These are phyloP conservation scores for Zootoca vivipara DNA, from an alignment of 2,113 vertebrate species.

Conservation along the genomic window DNA sequence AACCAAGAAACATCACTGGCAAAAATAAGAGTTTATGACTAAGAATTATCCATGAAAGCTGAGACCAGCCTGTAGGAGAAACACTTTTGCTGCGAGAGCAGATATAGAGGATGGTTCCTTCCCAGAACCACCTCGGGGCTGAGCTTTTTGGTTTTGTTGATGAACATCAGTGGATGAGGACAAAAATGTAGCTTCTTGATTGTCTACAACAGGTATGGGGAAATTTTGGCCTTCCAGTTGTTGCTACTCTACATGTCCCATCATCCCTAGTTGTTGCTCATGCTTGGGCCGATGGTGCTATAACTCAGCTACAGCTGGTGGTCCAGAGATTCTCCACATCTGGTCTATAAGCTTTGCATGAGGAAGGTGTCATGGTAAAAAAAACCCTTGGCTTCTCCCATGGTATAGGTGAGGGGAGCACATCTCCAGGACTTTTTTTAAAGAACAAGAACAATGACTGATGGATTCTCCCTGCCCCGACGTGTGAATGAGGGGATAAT, in stretches of 20 bases:
- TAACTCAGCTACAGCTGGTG: no score
- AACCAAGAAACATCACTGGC: not conserved
- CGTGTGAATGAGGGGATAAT: no score
- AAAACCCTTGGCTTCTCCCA: no score
- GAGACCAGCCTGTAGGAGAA: not conserved
- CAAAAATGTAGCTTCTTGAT: not conserved
- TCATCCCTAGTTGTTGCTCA: no score
- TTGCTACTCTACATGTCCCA: no score
- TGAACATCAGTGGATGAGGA: not conserved
- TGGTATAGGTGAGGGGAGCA: no score
- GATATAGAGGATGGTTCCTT: not conserved
- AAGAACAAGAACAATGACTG: no score
- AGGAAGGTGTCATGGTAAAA: not conserved
- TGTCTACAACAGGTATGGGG: not conserved
- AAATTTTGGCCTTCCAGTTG: no score
- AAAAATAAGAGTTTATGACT: conserved; percentile 8
- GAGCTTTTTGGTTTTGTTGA: not conserved
- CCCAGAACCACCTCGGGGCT: not conserved
- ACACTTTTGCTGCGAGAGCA: not conserved
- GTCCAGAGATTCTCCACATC: no score
- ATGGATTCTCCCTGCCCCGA: no score
- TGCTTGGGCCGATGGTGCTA: no score
- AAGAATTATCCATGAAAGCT: not conserved
- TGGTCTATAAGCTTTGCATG: not conserved
- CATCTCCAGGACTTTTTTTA: no score